Conservation (phyloP, 2,113 vertebrate species). For the Empidonax alnorum region DNA sequence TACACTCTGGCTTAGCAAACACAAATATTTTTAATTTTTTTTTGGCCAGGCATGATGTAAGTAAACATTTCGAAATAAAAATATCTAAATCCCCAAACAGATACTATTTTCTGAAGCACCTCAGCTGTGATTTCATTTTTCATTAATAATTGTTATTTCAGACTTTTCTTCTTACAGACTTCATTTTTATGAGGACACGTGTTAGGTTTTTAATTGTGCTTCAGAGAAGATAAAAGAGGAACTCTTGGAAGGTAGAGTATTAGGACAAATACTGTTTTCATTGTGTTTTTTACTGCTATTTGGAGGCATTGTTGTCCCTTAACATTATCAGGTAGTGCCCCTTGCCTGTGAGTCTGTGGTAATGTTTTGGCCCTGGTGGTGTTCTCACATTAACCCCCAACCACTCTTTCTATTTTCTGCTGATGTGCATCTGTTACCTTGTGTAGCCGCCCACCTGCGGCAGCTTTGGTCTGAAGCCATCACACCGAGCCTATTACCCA, state of each 20-base stretch:
- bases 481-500: rapidly evolving
- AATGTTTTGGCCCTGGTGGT: not conserved
- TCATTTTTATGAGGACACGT: not conserved
- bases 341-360: not conserved
- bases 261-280: not conserved
- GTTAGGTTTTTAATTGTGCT: not conserved
- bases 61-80: not conserved
- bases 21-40: not conserved
- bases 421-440: not conserved
- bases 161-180: not conserved
- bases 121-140: not conserved
- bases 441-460: rapidly evolving
- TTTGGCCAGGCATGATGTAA: not conserved
- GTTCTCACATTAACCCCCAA: not conserved
- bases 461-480: not conserved
- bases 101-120: not conserved
- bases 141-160: not conserved
- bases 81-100: not conserved
- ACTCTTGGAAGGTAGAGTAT: not conserved
- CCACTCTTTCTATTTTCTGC: not conserved
- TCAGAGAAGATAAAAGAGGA: not conserved
- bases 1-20: not conserved
- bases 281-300: not conserved
- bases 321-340: not conserved
- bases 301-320: not conserved